Evolutionary conservation across 2,888 invertebrate genomes (phyloP).

Genomic region (Tiliacea citrago): DNA sequence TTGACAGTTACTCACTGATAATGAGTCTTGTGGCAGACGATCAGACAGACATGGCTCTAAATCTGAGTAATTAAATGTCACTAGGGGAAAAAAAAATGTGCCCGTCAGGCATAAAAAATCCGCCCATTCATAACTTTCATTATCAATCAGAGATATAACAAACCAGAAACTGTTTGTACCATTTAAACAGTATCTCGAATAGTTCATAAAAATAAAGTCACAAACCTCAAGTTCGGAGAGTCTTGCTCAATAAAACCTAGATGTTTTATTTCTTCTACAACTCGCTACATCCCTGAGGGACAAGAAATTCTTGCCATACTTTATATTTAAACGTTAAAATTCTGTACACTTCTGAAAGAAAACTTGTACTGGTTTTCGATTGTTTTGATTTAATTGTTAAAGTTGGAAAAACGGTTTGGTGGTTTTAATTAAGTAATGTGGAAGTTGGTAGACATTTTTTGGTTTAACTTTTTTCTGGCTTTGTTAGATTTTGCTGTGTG

Average conservation of each 20-base stretch:
- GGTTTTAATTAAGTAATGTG: conserved; percentile 39
- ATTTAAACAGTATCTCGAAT: conserved; percentile 9
- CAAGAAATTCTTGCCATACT: conserved; percentile 21
- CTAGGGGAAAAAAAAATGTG: too few relatives aligned
- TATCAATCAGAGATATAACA: background rate
- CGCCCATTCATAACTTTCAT: background rate
- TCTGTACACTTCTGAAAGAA: conserved; percentile 18
- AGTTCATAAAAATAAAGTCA: conserved; percentile 9
- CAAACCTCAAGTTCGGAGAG: background rate
- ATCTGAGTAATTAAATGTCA: background rate
- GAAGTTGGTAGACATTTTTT: conserved; percentile 26
- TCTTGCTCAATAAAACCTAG: conserved; percentile 27
- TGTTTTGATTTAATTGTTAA: conserved; percentile 34
- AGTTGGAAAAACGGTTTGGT: conserved; percentile 27
- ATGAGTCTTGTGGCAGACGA: background rate
- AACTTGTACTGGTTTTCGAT: conserved; percentile 13
- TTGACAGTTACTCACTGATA: background rate
- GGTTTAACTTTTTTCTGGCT: conserved; percentile 17
- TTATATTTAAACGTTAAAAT: conserved; percentile 14
- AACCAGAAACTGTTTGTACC: background rate
- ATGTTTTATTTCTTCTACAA: conserved; percentile 32
- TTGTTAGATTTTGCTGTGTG: conserved; percentile 14
- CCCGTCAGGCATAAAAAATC: background rate
- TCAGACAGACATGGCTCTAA: background rate
- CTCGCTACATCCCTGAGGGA: background rate